These are phyloP conservation scores for Cyanocitta stelleri DNA, from an alignment of 2,113 vertebrate genomes.

Conservation along the genomic window DNA sequence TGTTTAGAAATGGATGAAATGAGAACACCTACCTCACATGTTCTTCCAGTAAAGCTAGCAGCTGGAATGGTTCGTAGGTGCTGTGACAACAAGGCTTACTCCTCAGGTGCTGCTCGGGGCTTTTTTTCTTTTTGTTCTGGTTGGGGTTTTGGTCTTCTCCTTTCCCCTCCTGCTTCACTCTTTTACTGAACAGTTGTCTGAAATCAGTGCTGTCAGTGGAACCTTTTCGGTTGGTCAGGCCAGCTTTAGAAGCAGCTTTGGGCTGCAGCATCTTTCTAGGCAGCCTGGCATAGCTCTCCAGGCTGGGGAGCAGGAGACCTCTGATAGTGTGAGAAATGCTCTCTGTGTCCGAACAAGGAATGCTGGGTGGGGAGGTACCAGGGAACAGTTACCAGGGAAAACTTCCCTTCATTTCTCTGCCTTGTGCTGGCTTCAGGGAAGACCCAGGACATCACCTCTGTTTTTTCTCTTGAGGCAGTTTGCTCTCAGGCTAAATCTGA, in stretches of 20 bases:
- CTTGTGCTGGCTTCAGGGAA: not conserved
- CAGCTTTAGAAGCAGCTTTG: not conserved
- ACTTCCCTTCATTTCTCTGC: not conserved
- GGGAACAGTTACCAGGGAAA: not conserved
- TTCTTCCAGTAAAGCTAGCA: not conserved
- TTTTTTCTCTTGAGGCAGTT: not conserved
- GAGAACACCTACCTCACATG: not conserved
- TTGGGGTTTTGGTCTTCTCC: not conserved
- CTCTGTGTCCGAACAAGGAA: not conserved
- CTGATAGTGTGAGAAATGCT: not conserved
- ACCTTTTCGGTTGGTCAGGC: not conserved
- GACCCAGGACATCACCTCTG: not conserved
- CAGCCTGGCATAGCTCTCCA: not conserved
- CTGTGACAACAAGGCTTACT: not conserved
- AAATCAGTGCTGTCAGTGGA: not conserved
- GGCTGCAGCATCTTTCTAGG: not conserved
- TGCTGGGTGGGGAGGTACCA: not conserved
- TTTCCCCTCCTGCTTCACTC: not conserved
- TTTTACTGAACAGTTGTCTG: not conserved
- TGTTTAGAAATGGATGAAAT: not conserved
- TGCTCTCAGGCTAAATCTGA: not conserved
- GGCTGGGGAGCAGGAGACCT: not conserved
- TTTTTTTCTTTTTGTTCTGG: not conserved
- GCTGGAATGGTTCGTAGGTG: not conserved
- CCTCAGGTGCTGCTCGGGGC: not conserved